Conservation (phyloP, 2,113 vertebrate genomes). For the Pipa parva region DNA sequence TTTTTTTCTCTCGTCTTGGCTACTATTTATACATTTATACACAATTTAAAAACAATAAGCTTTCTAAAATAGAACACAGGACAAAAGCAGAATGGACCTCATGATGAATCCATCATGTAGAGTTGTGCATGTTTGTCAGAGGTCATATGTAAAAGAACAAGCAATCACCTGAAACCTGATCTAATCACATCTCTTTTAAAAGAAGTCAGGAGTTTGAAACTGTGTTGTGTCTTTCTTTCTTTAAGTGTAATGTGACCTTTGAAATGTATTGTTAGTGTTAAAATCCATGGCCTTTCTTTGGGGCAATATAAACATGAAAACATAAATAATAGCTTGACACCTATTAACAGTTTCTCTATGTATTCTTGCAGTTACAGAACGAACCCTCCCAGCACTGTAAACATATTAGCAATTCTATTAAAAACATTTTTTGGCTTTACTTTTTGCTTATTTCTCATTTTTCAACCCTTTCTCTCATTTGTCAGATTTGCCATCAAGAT, state of each 20-base stretch:
- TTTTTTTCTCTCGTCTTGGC: too few relatives aligned
- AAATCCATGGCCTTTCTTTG: constrained; percentile 9
- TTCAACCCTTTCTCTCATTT: constrained; percentile 14
- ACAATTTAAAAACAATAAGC: too few relatives aligned
- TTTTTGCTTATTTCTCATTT: constrained; percentile 8
- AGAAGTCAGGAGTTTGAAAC: constrained; percentile 4
- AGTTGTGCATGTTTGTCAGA: constrained; percentile 20
- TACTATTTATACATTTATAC: too few relatives aligned
- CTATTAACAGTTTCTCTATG: constrained; percentile 8
- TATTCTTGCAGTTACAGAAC: neutral
- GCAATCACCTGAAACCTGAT: constrained; percentile 34
- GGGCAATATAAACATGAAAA: constrained; percentile 38
- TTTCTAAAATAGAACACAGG: constrained; percentile 24
- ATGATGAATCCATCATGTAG: constrained; percentile 24
- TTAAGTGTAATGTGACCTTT: constrained; percentile 18
- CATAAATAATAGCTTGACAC: constrained; percentile 14
- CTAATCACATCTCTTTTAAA: constrained; percentile 27
- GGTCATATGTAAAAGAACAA: constrained; percentile 18
- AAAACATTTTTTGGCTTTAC: constrained; percentile 19
- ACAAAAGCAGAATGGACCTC: constrained; percentile 9
- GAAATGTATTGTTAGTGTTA: constrained; percentile 4
- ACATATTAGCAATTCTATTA: too few relatives aligned
- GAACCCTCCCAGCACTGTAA: too few relatives aligned
- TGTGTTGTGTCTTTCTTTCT: constrained; percentile 1
- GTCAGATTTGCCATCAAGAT: constrained; percentile 31